Evolutionary conservation across 1,140 invertebrate species (phyloP).

Genomic region (Heliconius eleuchia): DNA sequence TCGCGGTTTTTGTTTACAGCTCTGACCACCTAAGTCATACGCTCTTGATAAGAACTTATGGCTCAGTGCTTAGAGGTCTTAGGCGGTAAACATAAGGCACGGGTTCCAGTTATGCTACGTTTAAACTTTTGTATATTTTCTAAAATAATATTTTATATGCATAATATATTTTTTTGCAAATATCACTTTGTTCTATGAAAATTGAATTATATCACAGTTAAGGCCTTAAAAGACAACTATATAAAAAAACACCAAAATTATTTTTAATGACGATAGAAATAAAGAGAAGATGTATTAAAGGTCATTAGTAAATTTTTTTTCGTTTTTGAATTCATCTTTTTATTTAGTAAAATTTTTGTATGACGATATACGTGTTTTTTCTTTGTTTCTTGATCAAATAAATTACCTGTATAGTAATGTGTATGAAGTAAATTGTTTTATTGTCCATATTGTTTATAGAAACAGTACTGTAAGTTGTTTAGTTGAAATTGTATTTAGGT

Average conservation of each 20-base stretch:
- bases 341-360: conserved; percentile 21
- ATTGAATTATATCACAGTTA: background rate
- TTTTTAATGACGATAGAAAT: conserved; percentile 16
- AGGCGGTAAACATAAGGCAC: too few relatives aligned
- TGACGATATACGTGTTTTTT: conserved; percentile 15
- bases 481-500: background rate
- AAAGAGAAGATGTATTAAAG: conserved; percentile 15
- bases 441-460: background rate
- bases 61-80: too few relatives aligned
- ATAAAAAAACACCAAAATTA: conserved; percentile 3
- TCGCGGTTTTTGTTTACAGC: too few relatives aligned
- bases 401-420: background rate
- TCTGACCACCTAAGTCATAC: too few relatives aligned
- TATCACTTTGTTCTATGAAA: background rate
- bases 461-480: background rate
- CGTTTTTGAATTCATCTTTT: conserved; percentile 14
- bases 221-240: conserved; percentile 6
- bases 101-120: too few relatives aligned
- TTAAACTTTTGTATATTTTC: too few relatives aligned
- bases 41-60: too few relatives aligned
- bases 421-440: conserved; percentile 27
- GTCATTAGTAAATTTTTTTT: conserved; percentile 9
- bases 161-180: background rate
- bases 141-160: too few relatives aligned
- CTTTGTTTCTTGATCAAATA: conserved; percentile 14